phyloP scores from a whole-genome alignment of 2,888 invertebrate genomes.

The Diadromus collaris region DNA sequence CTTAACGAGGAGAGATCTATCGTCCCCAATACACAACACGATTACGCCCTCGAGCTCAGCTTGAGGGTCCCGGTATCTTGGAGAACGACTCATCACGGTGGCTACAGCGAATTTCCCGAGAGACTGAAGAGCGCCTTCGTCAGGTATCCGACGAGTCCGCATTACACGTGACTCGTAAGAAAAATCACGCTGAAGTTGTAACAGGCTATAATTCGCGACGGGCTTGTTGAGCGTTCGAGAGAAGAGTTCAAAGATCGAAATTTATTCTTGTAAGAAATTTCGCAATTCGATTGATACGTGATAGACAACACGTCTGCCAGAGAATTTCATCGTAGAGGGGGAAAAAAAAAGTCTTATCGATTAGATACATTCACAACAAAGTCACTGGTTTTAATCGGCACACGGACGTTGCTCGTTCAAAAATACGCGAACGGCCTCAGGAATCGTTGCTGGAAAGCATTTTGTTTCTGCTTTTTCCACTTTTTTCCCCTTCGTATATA shows the following conservation, averaged over 20 bases:
- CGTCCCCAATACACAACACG: conserved; percentile 55
- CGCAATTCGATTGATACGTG: conserved; percentile 54
- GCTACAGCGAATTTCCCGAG: conserved; percentile 58
- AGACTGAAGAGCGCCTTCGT: conserved; percentile 76
- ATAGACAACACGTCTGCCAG: conserved; percentile 53
- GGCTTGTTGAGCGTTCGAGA: background rate
- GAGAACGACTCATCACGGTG: conserved; percentile 63
- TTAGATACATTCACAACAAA: conserved; percentile 32
- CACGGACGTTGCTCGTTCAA: conserved; percentile 8
- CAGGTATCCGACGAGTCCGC: conserved; percentile 76
- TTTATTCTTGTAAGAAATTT: background rate
- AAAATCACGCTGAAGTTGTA: conserved; percentile 31
- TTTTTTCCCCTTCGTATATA: conserved; percentile 17
- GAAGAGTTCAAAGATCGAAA: background rate
- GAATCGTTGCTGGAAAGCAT: conserved; percentile 18
- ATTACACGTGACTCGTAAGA: conserved; percentile 67
- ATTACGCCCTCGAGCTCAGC: conserved; percentile 74
- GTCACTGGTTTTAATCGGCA: conserved; percentile 28
- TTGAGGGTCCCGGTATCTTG: conserved; percentile 74
- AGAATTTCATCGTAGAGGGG: conserved; percentile 55
- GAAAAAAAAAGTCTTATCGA: conserved; percentile 27
- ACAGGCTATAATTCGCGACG: background rate
- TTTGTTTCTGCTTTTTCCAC: conserved; percentile 20
- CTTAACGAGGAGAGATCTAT: conserved; percentile 71
- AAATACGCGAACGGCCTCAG: conserved; percentile 21